Percentiles rank a stretch among this genome's conserved stretches.
Conservation (phyloP, 2,797 vertebrate species). For the Luscinia megarhynchos region DNA sequence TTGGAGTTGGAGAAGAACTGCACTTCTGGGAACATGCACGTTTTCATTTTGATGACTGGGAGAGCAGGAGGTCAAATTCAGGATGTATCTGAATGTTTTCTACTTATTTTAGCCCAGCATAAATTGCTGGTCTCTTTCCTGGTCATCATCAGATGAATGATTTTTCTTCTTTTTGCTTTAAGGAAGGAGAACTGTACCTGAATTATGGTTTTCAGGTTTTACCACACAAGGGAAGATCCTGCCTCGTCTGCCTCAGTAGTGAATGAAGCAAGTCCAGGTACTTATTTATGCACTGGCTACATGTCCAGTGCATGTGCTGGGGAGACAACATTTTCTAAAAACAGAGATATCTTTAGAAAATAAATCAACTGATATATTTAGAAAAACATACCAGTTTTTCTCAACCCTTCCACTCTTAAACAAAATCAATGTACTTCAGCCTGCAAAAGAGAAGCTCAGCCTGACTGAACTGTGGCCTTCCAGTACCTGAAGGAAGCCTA, state of each 20-base stretch:
- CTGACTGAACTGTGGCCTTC: background rate
- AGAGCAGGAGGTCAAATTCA: background rate
- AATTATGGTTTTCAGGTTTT: background rate
- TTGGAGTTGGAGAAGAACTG: background rate
- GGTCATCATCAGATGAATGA: background rate
- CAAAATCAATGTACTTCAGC: background rate
- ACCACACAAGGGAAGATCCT: background rate
- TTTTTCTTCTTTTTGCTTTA: background rate
- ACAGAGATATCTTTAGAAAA: background rate
- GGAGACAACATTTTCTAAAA: background rate
- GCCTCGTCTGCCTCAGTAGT: background rate
- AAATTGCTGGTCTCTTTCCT: background rate
- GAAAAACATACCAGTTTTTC: background rate
- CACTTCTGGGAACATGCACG: background rate
- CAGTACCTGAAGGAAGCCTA: background rate
- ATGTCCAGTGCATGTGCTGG: background rate
- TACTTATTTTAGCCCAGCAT: background rate
- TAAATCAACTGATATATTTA: background rate
- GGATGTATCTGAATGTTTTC: background rate
- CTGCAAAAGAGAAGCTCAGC: background rate
- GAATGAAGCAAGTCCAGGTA: background rate
- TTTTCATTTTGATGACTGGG: background rate
- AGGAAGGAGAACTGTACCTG: background rate
- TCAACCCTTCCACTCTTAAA: background rate
- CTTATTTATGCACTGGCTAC: background rate